These are phyloP conservation scores for Pentamera pediparva DNA, from an alignment of 53 echinoderm and acorn worm genomes.

Conservation along the genomic window DNA sequence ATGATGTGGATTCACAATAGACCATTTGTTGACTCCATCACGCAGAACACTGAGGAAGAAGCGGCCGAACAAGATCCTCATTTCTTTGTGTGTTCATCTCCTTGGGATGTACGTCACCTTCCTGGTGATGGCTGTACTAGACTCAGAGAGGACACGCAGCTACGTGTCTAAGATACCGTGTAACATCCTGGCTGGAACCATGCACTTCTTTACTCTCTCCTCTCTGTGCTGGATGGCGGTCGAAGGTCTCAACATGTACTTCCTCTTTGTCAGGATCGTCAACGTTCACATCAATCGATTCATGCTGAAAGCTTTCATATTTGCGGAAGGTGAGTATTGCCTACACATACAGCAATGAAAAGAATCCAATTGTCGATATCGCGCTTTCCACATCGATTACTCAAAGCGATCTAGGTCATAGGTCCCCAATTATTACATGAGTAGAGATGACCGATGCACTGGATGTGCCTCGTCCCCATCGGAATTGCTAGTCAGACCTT, in stretches of 20 bases:
- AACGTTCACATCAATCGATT: constrained; percentile 53
- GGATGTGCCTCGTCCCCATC: too few species aligned
- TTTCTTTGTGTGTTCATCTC: constrained; percentile 53
- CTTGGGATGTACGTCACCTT: constrained; percentile 65
- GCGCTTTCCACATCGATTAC: too few species aligned
- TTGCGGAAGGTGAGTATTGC: constrained; percentile 55
- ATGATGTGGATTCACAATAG: too few species aligned
- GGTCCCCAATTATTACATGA: too few species aligned
- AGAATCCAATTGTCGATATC: not conserved
- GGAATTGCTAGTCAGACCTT: too few species aligned
- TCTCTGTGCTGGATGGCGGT: constrained; percentile 88
- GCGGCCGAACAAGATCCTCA: constrained; percentile 67
- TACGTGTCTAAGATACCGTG: constrained; percentile 47
- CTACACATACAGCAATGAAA: not conserved
- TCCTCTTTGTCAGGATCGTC: constrained; percentile 54
- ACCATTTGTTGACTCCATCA: too few species aligned
- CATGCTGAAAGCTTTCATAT: constrained; percentile 54
- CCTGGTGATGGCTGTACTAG: constrained; percentile 50
- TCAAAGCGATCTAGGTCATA: too few species aligned
- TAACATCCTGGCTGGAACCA: constrained; percentile 56
- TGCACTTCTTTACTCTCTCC: constrained; percentile 78
- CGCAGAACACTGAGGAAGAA: constrained; percentile 61
- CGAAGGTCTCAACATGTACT: constrained; percentile 75
- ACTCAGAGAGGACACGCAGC: constrained; percentile 44
- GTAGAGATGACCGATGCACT: too few species aligned